These are phyloP conservation scores for Trissolcus basalis DNA, from an alignment of 1,140 invertebrate species.

Conservation along the genomic window DNA sequence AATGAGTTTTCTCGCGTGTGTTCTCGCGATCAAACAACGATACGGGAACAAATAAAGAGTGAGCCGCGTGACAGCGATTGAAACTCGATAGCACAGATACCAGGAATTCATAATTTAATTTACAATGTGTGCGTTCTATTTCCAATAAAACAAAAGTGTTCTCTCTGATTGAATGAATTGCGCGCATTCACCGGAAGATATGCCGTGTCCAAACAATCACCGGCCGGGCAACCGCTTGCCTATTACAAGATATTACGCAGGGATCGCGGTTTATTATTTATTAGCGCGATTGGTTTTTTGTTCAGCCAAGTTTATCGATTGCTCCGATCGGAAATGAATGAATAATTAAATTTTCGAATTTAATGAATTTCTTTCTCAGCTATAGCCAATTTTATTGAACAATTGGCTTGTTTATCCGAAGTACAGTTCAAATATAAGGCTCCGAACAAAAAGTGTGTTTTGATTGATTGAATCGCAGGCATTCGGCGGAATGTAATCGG, in stretches of 20 bases:
- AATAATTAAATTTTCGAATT: conserved; percentile 25
- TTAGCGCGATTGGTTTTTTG: conserved; percentile 10
- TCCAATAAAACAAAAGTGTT: conserved; percentile 70
- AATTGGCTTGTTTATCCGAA: background rate
- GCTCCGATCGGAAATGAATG: background rate
- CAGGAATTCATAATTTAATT: conserved; percentile 58
- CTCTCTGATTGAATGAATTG: conserved; percentile 68
- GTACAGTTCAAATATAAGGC: background rate
- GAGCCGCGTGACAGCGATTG: conserved; percentile 29
- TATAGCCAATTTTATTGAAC: too few relatives aligned
- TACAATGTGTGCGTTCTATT: conserved; percentile 63
- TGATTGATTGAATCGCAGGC: conserved; percentile 66
- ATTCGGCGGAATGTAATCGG: conserved; percentile 66
- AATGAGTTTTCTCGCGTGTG: conserved; percentile 40
- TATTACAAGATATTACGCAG: conserved; percentile 36
- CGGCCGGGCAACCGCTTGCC: conserved; percentile 29
- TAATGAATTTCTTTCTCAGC: too few relatives aligned
- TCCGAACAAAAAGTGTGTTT: conserved; percentile 58
- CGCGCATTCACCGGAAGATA: conserved; percentile 69
- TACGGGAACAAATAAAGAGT: conserved; percentile 48
- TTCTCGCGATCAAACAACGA: conserved; percentile 45
- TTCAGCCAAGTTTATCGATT: background rate
- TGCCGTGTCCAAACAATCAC: conserved; percentile 69
- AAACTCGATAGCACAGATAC: conserved; percentile 49
- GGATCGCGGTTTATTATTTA: conserved; percentile 18